These are phyloP conservation scores for Sarcophaga carnaria DNA, from an alignment of 2,888 invertebrate genomes.

Conservation along the genomic window DNA sequence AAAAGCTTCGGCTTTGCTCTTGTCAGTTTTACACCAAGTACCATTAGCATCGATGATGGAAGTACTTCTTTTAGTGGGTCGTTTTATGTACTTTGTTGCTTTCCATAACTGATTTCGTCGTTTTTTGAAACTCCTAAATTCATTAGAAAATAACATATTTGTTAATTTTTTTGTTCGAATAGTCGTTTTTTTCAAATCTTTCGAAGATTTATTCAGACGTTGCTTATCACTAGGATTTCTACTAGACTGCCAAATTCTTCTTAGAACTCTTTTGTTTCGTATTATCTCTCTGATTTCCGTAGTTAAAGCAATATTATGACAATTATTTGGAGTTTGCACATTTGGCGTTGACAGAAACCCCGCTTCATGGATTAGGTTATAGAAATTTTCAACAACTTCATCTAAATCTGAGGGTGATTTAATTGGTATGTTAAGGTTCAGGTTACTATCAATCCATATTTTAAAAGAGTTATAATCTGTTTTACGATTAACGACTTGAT, in stretches of 20 bases:
- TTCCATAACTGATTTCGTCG: no score
- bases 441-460: not conserved
- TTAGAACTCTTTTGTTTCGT: not conserved
- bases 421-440: not conserved
- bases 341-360: not conserved
- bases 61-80: not conserved
- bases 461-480: not conserved
- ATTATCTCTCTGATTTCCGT: not conserved
- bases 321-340: not conserved
- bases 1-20: no score
- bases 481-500: not conserved
- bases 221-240: constrained; percentile 5
- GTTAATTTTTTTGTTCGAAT: not conserved
- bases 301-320: not conserved
- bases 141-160: not conserved
- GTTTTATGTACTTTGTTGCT: not conserved
- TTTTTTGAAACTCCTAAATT: not conserved
- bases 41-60: not conserved
- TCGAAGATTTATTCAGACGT: not conserved
- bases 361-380: not conserved
- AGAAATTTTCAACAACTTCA: no score
- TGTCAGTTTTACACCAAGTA: not conserved
- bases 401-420: no score
- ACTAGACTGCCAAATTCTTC: not conserved
- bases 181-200: not conserved